phyloP scores from a whole-genome alignment of 1,140 invertebrate species.

The Gryllus bimaculatus region DNA sequence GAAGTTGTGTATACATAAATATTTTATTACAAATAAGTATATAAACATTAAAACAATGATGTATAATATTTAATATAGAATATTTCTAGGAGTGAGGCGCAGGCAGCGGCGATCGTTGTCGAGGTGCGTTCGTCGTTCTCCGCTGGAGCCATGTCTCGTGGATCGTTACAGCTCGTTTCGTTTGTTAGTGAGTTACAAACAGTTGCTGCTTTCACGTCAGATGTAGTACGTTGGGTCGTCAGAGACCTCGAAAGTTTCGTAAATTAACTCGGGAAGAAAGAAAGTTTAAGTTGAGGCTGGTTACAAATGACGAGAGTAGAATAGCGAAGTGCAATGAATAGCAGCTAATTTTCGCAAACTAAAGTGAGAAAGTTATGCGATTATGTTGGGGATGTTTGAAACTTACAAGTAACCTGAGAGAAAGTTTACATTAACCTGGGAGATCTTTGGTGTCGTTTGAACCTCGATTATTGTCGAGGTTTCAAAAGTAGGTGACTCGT shows the following conservation, averaged over 20 bases:
- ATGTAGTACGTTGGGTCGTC: not conserved
- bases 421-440: not conserved
- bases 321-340: not conserved
- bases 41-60: not conserved
- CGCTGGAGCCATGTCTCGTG: not conserved
- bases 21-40: not conserved
- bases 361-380: no score
- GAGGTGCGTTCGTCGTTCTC: not conserved
- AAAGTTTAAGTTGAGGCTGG: not conserved
- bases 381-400: not conserved
- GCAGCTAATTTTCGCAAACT: no score
- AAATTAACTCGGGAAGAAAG: not conserved
- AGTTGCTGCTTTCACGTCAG: not conserved
- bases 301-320: not conserved
- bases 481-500: not conserved
- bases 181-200: not conserved
- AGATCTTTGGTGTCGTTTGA: conserved; percentile 4
- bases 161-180: not conserved
- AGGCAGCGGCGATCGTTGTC: not conserved
- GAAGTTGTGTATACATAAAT: not conserved
- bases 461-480: not conserved
- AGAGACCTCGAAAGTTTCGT: not conserved
- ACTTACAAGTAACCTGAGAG: not conserved
- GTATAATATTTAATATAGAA: not conserved
- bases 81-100: not conserved